Percentiles rank a stretch among this genome's conserved stretches.
These are phyloP conservation scores for Sussaba pulchella DNA, from an alignment of 2,888 invertebrate genomes.

Conservation along the genomic window DNA sequence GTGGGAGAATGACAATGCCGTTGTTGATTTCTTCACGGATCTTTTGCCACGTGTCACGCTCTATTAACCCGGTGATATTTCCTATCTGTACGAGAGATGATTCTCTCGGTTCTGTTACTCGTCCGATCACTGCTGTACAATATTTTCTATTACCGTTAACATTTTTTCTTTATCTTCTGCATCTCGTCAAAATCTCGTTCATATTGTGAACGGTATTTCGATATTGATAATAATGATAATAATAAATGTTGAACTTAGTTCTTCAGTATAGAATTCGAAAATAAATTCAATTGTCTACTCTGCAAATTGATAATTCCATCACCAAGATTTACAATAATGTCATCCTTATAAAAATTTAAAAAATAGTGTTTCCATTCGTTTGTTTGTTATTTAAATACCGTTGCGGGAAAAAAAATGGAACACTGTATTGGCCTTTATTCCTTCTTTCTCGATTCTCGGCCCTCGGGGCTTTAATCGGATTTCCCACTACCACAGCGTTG, in stretches of 20 bases:
- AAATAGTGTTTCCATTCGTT: too few species aligned
- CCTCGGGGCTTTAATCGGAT: conserved; percentile 45
- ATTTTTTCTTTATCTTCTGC: conserved; percentile 1
- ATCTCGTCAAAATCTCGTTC: background rate
- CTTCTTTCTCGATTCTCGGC: conserved; percentile 3
- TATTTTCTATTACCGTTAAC: background rate
- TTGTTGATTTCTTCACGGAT: conserved; percentile 15
- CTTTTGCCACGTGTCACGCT: conserved; percentile 23
- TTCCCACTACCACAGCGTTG: conserved; percentile 27
- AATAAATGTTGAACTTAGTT: background rate
- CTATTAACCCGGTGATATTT: conserved; percentile 47
- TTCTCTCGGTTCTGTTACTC: too few species aligned
- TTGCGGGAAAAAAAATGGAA: background rate
- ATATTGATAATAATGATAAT: background rate
- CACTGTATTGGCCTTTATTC: too few species aligned
- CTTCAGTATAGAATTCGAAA: too few species aligned
- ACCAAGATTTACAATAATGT: too few species aligned
- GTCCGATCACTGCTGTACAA: background rate
- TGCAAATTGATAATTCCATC: too few species aligned
- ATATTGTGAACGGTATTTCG: background rate
- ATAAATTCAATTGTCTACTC: too few species aligned
- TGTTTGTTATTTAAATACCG: background rate
- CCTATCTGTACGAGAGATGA: background rate
- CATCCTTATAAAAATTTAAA: too few species aligned
- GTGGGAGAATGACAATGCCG: conserved; percentile 53